Conservation (phyloP, 2,797 vertebrate genomes). For the Phoebastria nigripes region DNA sequence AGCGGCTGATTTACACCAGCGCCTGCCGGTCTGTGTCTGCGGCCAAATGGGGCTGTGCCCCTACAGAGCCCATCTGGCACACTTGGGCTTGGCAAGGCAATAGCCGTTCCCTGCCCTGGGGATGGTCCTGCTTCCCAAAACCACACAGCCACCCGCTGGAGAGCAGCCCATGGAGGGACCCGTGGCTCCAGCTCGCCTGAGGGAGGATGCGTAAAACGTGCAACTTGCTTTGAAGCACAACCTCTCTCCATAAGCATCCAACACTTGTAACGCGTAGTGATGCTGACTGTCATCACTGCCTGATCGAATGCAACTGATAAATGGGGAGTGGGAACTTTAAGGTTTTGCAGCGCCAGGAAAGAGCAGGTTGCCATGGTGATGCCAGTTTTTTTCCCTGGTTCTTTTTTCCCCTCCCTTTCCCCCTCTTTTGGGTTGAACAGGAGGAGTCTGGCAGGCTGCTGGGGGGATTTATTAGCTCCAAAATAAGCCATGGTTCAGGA, state of each 20-base stretch:
- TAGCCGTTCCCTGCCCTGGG: neutral
- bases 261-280: fast-evolving
- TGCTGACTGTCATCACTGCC: neutral
- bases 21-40: fast-evolving
- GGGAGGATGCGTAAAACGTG: fast-evolving
- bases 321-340: neutral
- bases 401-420: neutral
- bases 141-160: too few species aligned
- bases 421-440: neutral
- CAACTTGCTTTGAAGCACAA: neutral
- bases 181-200: fast-evolving
- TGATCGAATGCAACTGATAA: neutral
- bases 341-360: neutral
- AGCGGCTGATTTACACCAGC: neutral
- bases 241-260: neutral
- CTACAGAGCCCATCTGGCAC: neutral
- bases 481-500: neutral
- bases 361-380: constrained; percentile 46
- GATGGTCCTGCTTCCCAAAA: neutral
- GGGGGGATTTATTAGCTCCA: neutral
- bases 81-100: neutral
- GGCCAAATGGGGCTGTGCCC: fast-evolving
- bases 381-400: neutral
- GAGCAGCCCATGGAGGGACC: neutral
- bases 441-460: neutral